phyloP scores from a whole-genome alignment of 2,888 invertebrate genomes.

The Lochmaea capreae region DNA sequence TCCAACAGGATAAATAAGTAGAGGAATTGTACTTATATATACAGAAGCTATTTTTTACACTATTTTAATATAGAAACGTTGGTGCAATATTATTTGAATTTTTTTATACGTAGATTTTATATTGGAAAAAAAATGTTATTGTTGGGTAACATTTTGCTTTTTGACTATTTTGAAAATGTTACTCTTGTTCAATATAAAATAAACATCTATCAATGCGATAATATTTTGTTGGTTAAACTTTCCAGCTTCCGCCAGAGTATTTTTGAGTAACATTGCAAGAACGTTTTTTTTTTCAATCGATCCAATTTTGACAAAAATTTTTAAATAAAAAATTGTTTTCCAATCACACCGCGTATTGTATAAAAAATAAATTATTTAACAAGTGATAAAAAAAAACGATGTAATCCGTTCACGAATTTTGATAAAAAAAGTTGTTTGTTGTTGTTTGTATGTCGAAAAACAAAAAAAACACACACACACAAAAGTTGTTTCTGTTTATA shows the following conservation, averaged over 20 bases:
- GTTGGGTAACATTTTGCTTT: not conserved
- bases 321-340: constrained; percentile 1
- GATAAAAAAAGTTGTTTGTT: constrained; percentile 1
- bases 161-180: constrained; percentile 12
- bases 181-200: constrained; percentile 1
- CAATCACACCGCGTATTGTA: not conserved
- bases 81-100: not conserved
- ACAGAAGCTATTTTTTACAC: constrained; percentile 3
- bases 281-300: not conserved
- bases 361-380: not conserved
- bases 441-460: constrained; percentile 6
- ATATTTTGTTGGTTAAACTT: no score
- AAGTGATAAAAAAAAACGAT: not conserved
- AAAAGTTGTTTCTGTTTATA: constrained; percentile 32
- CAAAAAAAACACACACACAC: not conserved
- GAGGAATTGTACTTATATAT: constrained; percentile 20
- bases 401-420: not conserved
- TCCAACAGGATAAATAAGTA: not conserved
- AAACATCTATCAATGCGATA: no score
- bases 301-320: constrained; percentile 3
- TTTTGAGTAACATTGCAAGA: not conserved
- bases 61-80: constrained; percentile 2
- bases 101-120: not conserved
- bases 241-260: not conserved
- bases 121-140: not conserved